These are phyloP conservation scores for Potamilus streckersoni DNA, from an alignment of 1,140 invertebrate genomes.

Conservation along the genomic window DNA sequence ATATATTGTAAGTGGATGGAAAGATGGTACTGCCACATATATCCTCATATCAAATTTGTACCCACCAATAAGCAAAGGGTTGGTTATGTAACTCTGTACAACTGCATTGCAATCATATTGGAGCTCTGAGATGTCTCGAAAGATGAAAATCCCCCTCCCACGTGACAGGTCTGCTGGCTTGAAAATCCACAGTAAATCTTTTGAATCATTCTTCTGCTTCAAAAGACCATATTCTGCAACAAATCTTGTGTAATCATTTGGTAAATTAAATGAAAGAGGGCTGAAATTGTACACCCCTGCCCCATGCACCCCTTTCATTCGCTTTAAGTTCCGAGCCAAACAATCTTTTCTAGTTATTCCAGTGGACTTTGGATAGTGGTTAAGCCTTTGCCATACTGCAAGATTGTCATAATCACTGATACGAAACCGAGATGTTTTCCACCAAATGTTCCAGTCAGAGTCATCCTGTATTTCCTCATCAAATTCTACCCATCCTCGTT, in stretches of 20 bases:
- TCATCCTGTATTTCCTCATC: slow-evolving; percentile 71
- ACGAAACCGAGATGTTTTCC: slow-evolving; percentile 80
- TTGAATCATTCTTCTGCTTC: slow-evolving; percentile 39
- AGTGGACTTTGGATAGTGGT: slow-evolving; percentile 85
- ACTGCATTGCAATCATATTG: slow-evolving; percentile 62
- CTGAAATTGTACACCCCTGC: slow-evolving; percentile 83
- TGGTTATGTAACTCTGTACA: slow-evolving; percentile 84
- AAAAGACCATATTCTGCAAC: slow-evolving; percentile 78
- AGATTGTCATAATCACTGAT: slow-evolving; percentile 77
- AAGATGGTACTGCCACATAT: slow-evolving; percentile 69
- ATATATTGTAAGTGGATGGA: slow-evolving; percentile 64
- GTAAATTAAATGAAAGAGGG: slow-evolving; percentile 84
- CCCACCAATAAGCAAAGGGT: slow-evolving; percentile 71
- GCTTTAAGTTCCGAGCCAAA: slow-evolving; percentile 80
- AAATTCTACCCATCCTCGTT: slow-evolving; percentile 86
- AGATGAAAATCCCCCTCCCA: slow-evolving; percentile 85
- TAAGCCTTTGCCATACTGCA: slow-evolving; percentile 82
- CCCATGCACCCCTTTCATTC: slow-evolving; percentile 85
- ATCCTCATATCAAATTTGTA: slow-evolving; percentile 71
- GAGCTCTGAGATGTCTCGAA: slow-evolving; percentile 72
- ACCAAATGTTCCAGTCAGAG: slow-evolving; percentile 87
- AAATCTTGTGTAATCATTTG: slow-evolving; percentile 85
- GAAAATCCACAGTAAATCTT: slow-evolving; percentile 78
- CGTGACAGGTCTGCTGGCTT: slow-evolving; percentile 88
- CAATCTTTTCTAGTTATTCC: slow-evolving; percentile 86